Base-by-base conservation (phyloP, 1,140 invertebrate genomes). In the Grapholita molesta region DNA sequence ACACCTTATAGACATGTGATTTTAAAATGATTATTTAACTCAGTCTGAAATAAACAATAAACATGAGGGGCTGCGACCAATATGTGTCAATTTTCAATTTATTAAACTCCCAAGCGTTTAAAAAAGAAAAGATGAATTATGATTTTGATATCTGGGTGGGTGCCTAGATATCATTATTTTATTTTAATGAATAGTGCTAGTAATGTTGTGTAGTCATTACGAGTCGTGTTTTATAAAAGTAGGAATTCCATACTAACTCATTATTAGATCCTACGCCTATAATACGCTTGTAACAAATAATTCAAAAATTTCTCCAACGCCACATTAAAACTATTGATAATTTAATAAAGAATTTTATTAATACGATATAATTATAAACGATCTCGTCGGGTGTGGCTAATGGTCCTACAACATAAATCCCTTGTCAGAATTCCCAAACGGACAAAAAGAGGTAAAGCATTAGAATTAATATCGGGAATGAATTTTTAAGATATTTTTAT, bases 391-490 rank as follows among this genome's bases (percentile, higher is more conserved):
- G 73, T 77, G 78, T 74, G 71, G 72, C 74, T 78, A 80, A 83
- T 72, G 67, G 73, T 70, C 73, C 70, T 78, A 76, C 70, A 75
- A 67, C 28, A 73, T 68, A 78, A 76, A 74, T 52, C 32, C 66
- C 42, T 48, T 48, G 68, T 66, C 42, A 30, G 71, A 75, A 79
- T 78, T 76, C 71, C 35, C 71, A 66, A 69, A 52, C 57, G 53
- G 33, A 67, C 33, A 72, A 53, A 77, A 72, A 73, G 72, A 72
- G 52, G 55, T 69, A 32, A 64, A 30, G 48, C 78, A 78, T 78
- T 78, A 82, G 71, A 82, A 88, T 88, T 85, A 84, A 86, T 88
- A 87, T 84, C 72, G 71, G 69, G 73, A 75, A 83, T 83, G 78
- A 77, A 84, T 84, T 84, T 85, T 82, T 83, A 28, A 80, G 74